Evolutionary conservation across 2,888 invertebrate genomes (phyloP).

Genomic region (Drosophila peninsularis): DNA sequence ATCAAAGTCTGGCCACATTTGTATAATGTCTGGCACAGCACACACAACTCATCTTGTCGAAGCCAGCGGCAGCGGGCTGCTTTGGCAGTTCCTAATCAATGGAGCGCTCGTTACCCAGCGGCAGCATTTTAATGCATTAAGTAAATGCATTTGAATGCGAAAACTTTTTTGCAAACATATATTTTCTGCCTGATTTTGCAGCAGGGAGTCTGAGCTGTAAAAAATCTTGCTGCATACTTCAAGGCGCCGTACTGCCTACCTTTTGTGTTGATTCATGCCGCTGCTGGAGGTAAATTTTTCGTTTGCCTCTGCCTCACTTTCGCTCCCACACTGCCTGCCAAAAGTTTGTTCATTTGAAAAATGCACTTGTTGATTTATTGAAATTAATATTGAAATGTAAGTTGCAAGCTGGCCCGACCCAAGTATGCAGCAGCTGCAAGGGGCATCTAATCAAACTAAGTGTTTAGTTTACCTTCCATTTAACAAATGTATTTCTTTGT

Average conservation of each 20-base stretch:
- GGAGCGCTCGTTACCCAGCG: constrained; percentile 6
- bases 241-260: constrained; percentile 44
- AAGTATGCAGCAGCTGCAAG: constrained; percentile 13
- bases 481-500: not conserved
- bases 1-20: constrained; percentile 66
- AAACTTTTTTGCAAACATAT: constrained; percentile 56
- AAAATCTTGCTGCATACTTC: constrained; percentile 41
- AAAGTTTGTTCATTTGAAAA: constrained; percentile 70
- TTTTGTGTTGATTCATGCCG: constrained; percentile 45
- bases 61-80: not conserved
- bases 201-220: constrained; percentile 4
- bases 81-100: constrained; percentile 35
- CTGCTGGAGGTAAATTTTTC: constrained; percentile 13
- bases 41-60: constrained; percentile 48
- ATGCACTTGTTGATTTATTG: constrained; percentile 74
- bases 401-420: constrained; percentile 19
- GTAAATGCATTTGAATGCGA: constrained; percentile 70
- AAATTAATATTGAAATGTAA: constrained; percentile 63
- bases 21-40: constrained; percentile 52
- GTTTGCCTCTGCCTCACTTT: not conserved
- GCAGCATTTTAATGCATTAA: constrained; percentile 75
- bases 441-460: constrained; percentile 61
- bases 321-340: constrained; percentile 16
- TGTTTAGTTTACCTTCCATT: constrained; percentile 29
- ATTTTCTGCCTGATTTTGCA: constrained; percentile 58